A percentile compares a stretch with the other conserved stretches of the same genome.
Conservation (phyloP, 2,113 vertebrate genomes). For the Otus sunia region DNA sequence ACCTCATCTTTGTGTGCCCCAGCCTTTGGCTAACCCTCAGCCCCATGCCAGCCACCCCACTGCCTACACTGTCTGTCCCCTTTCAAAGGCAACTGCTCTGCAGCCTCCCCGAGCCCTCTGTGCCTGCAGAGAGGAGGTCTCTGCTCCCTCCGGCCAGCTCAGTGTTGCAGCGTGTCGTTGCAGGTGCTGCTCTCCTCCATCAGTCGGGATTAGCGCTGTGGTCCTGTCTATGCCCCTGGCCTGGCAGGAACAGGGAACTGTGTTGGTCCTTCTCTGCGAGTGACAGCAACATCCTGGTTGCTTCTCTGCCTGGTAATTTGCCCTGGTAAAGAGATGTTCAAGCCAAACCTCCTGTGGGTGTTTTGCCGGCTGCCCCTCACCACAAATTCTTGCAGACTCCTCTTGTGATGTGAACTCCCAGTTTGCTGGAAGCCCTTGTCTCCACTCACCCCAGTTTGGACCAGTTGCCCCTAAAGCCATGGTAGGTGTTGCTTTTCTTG, state of each 20-base stretch:
- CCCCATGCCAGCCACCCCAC: neutral
- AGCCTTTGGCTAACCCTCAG: neutral
- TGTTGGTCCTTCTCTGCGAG: neutral
- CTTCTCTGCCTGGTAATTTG: neutral
- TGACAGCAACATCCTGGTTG: neutral
- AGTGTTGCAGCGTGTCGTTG: neutral
- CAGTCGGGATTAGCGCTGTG: neutral
- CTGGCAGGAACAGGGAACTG: neutral
- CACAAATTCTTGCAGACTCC: neutral
- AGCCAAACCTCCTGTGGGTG: neutral
- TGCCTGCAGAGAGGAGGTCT: neutral
- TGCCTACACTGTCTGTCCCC: neutral
- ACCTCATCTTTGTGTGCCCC: neutral
- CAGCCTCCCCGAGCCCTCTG: neutral
- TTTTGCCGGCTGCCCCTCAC: neutral
- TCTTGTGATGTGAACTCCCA: neutral
- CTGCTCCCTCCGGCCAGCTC: fast-evolving
- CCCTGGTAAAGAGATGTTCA: neutral
- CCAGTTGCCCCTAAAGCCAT: neutral
- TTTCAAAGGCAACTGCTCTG: neutral
- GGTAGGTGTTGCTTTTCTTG: neutral
- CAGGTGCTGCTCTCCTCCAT: neutral
- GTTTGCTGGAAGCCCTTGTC: neutral
- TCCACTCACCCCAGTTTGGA: neutral
- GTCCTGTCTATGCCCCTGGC: neutral